Evolutionary conservation across 2,888 invertebrate species (phyloP).

Genomic region (Neoaliturus tenellus): DNA sequence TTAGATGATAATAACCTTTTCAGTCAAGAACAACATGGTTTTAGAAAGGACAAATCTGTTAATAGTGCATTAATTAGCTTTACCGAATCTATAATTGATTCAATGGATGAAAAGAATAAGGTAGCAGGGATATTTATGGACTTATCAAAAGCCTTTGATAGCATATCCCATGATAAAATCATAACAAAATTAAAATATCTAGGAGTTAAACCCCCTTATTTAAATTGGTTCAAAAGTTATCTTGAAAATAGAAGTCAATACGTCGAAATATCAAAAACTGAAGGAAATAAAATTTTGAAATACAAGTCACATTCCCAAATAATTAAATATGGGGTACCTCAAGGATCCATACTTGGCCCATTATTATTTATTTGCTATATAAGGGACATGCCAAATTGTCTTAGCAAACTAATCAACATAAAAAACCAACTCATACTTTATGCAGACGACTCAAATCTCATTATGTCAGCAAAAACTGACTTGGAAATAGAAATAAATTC

Average conservation of each 20-base stretch:
- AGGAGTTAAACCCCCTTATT: background rate
- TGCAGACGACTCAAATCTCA: conserved; percentile 21
- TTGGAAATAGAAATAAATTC: background rate
- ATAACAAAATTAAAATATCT: background rate
- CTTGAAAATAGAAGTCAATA: conserved; percentile 9
- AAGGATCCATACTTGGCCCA: background rate
- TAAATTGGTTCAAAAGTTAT: conserved; percentile 26
- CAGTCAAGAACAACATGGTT: conserved; percentile 16
- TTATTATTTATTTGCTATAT: conserved; percentile 35
- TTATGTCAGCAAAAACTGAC: conserved; percentile 5
- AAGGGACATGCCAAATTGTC: conserved; percentile 10
- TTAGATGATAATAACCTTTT: background rate
- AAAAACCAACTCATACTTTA: conserved; percentile 12
- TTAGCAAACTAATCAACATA: background rate
- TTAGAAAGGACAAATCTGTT: background rate
- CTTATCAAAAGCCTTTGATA: conserved; percentile 18
- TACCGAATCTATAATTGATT: conserved; percentile 10
- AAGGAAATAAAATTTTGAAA: conserved; percentile 15
- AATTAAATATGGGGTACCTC: background rate
- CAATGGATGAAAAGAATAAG: background rate
- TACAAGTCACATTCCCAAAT: background rate
- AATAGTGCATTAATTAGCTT: conserved; percentile 2
- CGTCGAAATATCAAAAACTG: background rate
- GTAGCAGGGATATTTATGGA: conserved; percentile 31
- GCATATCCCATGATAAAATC: conserved; percentile 1